Base-by-base conservation (phyloP, 2,113 vertebrate genomes). In the Sorex fumeus region DNA sequence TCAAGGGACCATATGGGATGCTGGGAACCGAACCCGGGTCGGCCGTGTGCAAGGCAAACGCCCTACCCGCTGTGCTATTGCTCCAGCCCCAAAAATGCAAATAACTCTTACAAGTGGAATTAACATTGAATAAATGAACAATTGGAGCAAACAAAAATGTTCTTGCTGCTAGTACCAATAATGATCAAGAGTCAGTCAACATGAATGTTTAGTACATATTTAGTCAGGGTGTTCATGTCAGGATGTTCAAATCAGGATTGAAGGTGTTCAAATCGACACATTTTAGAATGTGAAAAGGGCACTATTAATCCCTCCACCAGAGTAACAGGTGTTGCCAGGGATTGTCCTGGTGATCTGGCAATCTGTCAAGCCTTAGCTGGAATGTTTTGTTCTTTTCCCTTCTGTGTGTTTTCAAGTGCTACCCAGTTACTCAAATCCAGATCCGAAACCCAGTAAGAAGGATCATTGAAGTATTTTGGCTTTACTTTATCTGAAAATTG, bases 271-370 rank as follows among this genome's bases (percentile, higher is more conserved):
- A 81, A 82, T 43, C 25, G 13, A 34, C 50, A 77, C 23, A 60
- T 50, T 72, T 85, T 88, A 70, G 9, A 81, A 88, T 82, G 53
- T 90, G 64, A 72, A 94, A 72, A 27, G 23, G 32, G 19, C 0
- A 4, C 27, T 81, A 27, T 85, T 57, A 85, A 71, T 85, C 23
- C 72, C 87, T 57, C 60, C 19, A 69, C 18, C 18, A 83, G 69
- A 81, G 10, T 84, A 93, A 71, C 4, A 30, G 23, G 43, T 27
- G 57, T 80, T 53, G 70, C 40, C 2, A 16, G 11, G 75, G 78
- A 36, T 57, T 77, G 10, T 92, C 25, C n/a, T 80, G 64, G 45
- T 77, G 19, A 53, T 53, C 40, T 40, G 40, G 40, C 40, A 40
- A 40, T 40, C 53, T 53, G 53, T 53, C 12, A 75, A n/a, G 80